Evolutionary conservation across 2,888 invertebrate species (phyloP).

Genomic region (Baronia brevicornis): DNA sequence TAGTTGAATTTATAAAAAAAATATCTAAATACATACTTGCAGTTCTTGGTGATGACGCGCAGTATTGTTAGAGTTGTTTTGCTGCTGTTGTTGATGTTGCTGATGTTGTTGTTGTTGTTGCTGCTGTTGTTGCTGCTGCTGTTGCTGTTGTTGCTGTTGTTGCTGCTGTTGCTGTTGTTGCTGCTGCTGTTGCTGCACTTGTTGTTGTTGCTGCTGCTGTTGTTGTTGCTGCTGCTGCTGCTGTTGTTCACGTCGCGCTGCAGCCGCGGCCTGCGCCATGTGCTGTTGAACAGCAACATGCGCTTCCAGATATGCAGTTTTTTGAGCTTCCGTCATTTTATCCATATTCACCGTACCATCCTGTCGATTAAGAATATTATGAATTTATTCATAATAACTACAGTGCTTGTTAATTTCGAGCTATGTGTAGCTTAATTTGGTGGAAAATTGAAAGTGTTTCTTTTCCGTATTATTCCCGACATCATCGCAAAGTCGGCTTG

Average conservation of each 20-base stretch:
- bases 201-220: slow-evolving; percentile 56
- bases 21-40: slow-evolving; percentile 36
- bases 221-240: slow-evolving; percentile 60
- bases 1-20: no score
- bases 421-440: slow-evolving; percentile 1
- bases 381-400: no score
- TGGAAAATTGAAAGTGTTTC: slow-evolving; percentile 20
- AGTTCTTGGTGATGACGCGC: slow-evolving; percentile 71
- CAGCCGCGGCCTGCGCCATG: slow-evolving; percentile 82
- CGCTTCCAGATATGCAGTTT: slow-evolving; percentile 83
- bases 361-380: slow-evolving; percentile 57
- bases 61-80: slow-evolving; percentile 47
- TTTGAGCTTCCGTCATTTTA: slow-evolving; percentile 84
- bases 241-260: slow-evolving; percentile 66
- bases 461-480: slow-evolving; percentile 21
- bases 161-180: slow-evolving; percentile 52
- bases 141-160: slow-evolving; percentile 39
- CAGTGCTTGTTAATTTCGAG: slow-evolving; percentile 3
- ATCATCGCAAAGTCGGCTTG: no score
- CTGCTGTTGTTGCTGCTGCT: slow-evolving; percentile 30
- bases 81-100: slow-evolving; percentile 42
- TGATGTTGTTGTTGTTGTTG: slow-evolving; percentile 32
- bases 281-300: slow-evolving; percentile 86
- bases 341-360: slow-evolving; percentile 83
- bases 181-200: slow-evolving; percentile 57